These are phyloP conservation scores for Acanthacorydalis orientalis DNA, from an alignment of 2,888 invertebrate species.

Conservation along the genomic window DNA sequence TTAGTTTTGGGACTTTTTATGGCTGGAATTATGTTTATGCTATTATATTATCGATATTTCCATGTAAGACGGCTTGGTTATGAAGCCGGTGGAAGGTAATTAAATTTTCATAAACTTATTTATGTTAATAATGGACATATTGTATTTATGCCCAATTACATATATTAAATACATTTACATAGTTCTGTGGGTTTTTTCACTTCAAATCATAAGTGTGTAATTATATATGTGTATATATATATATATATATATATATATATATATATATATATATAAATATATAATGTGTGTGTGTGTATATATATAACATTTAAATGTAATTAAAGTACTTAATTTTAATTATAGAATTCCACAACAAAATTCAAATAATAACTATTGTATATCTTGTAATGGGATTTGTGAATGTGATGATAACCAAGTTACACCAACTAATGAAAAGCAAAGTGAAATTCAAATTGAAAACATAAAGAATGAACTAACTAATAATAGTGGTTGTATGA, in stretches of 20 bases:
- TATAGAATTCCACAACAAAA: slow-evolving; percentile 4
- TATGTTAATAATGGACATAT: neutral
- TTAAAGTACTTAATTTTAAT: neutral
- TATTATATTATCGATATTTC: slow-evolving; percentile 64
- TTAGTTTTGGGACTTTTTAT: slow-evolving; percentile 36
- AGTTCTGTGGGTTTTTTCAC: no score
- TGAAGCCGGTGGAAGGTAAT: slow-evolving; percentile 37
- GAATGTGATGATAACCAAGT: slow-evolving; percentile 7
- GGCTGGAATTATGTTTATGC: slow-evolving; percentile 48
- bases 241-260: no score
- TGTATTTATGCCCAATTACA: no score
- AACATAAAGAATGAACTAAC: slow-evolving; percentile 1
- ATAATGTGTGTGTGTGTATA: no score
- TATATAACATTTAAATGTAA: no score
- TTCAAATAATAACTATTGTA: slow-evolving; percentile 9
- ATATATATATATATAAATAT: neutral
- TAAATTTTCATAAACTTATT: neutral
- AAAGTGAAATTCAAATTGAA: slow-evolving; percentile 3
- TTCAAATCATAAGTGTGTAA: no score
- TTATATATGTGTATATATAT: neutral
- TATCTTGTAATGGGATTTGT: slow-evolving; percentile 9
- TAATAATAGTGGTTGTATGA: neutral
- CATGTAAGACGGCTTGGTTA: slow-evolving; percentile 63
- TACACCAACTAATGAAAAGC: neutral
- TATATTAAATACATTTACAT: no score